Conservation (phyloP, 2,888 invertebrate species). For the Nomada ferruginata region DNA sequence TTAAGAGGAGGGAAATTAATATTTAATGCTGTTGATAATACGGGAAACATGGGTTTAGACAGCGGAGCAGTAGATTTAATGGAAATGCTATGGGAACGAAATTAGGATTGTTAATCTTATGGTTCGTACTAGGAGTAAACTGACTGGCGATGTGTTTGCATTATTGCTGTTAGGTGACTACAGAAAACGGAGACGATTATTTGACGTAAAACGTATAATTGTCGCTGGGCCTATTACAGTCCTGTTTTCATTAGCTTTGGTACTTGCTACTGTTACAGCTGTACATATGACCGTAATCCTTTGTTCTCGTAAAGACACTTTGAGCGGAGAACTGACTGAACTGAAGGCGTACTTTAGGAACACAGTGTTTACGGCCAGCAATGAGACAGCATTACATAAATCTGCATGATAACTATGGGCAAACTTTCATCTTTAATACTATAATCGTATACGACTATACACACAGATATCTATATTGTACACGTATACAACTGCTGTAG, state of each 20-base stretch:
- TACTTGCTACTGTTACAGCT: constrained; percentile 42
- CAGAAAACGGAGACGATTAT: constrained; percentile 13
- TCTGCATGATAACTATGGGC: constrained; percentile 27
- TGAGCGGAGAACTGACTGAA: constrained; percentile 51
- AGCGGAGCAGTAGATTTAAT: no score
- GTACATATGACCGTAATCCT: constrained; percentile 48
- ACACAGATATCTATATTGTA: no score
- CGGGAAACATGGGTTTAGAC: no score
- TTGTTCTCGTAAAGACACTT: constrained; percentile 48
- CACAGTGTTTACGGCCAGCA: constrained; percentile 38
- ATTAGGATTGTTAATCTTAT: no score
- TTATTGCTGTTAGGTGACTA: not conserved
- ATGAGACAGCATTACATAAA: constrained; percentile 52
- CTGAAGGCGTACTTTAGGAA: constrained; percentile 44
- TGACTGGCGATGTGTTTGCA: no score
- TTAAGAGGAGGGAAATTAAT: no score
- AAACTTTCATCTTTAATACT: constrained; percentile 31
- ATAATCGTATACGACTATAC: not conserved
- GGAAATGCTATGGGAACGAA: no score
- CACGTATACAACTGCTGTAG: no score
- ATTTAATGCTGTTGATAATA: no score
- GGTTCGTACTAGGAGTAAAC: no score
- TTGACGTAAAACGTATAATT: constrained; percentile 38
- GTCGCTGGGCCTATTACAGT: constrained; percentile 46
- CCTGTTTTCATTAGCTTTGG: constrained; percentile 54